Conservation (phyloP, 2,888 invertebrate species). For the Andrena flavipes region DNA sequence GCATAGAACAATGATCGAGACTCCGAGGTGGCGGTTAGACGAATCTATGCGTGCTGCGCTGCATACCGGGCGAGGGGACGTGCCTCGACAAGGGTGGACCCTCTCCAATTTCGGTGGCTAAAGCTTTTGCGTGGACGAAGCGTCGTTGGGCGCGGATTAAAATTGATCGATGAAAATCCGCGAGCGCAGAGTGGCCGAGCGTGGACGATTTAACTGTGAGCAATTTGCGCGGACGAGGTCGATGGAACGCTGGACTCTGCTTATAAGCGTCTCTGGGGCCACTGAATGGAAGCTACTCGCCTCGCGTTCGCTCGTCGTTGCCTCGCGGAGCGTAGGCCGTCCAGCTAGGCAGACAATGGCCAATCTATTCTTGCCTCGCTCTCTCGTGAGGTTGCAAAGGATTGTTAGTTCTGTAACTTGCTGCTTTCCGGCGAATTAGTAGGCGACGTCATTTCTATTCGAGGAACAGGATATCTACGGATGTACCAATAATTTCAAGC, state of each 20-base stretch:
- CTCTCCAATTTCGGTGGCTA: not conserved
- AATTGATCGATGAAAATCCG: slow-evolving; percentile 73
- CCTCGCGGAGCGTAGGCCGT: slow-evolving; percentile 66
- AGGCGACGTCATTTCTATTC: slow-evolving; percentile 34
- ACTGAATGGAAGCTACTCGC: slow-evolving; percentile 59
- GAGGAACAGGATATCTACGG: not conserved
- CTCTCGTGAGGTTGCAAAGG: slow-evolving; percentile 37
- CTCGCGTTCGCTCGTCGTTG: slow-evolving; percentile 41
- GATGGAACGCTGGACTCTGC: slow-evolving; percentile 68
- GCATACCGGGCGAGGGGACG: not conserved
- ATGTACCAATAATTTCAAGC: not conserved
- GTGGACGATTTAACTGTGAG: slow-evolving; percentile 61
- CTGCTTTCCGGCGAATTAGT: slow-evolving; percentile 47
- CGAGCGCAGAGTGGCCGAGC: slow-evolving; percentile 11
- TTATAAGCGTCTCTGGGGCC: slow-evolving; percentile 53
- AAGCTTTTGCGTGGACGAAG: slow-evolving; percentile 9
- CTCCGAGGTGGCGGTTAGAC: slow-evolving; percentile 23
- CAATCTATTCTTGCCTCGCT: slow-evolving; percentile 67
- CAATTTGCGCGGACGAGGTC: slow-evolving; percentile 74
- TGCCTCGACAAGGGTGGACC: not conserved
- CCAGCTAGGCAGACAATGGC: slow-evolving; percentile 68
- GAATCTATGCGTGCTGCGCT: slow-evolving; percentile 7
- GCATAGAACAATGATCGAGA: slow-evolving; percentile 60
- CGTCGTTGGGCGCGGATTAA: slow-evolving; percentile 54
- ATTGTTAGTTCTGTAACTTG: slow-evolving; percentile 44